Evolutionary conservation across 2,888 invertebrate species (phyloP), one percentile per base, ranked within the genome.

Genomic region (Leptopilina drosophilae): DNA sequence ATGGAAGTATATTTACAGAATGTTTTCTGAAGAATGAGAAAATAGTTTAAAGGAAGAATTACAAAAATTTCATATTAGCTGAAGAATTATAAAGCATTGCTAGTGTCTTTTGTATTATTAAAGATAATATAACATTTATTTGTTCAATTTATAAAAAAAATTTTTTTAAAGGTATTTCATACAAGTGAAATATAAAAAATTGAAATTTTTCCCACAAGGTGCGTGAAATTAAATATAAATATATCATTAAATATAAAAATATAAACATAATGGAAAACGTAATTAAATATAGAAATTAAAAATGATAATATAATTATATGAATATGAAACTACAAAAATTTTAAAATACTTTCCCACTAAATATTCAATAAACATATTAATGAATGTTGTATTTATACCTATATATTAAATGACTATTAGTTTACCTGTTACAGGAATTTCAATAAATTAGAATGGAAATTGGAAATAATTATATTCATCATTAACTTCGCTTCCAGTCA

Each of bases 381-480:
- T 8, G 42, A 8, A 49, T 59, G n/a, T 3, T 62, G 9, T 62
- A 3, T 62, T 1, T 62, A 59, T 12, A 20, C 20, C 20, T 7
- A 62, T 5, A 1, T 59, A 15, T 59, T 20, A 6, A 62, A 15
- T 20, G 62, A 15, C 15, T 62, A 20, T 62, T 62, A 9, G 5
- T 20, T 62, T 62, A 15, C 9, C n/a, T 62, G 49, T 7, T 42
- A 14, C 8, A 33, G 26, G 26, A 69, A 53, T 53, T 20, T 53
- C 53, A 69, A 14, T 56, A 69, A n/a, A 69, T 69, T 69, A 62
- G 20, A 20, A 62, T 62, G 62, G 20, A 62, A 62, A 62, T 69
- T 69, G 26, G 14, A 12, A 14, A 69, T 53, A 49, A 69, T 53
- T 69, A 69, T 26, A 69, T 69, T 33, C 33, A 9, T 53, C 53